Conservation (phyloP, 2,888 invertebrate species). For the Aelia acuminata region DNA sequence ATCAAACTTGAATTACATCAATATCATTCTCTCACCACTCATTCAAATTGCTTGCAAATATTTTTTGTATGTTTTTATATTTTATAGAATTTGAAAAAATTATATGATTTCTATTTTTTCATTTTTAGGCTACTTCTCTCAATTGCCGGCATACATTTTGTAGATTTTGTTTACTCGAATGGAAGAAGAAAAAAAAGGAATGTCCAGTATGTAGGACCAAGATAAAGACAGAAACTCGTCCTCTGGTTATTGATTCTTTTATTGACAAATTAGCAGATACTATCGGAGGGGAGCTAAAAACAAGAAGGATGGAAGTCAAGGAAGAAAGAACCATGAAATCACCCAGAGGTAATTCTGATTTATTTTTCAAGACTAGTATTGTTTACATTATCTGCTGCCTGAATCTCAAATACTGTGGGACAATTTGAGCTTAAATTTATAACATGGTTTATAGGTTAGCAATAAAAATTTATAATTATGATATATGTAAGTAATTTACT, state of each 20-base stretch:
- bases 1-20: no score
- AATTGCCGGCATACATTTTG: slow-evolving; percentile 85
- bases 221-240: slow-evolving; percentile 73
- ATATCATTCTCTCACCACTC: no score
- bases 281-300: slow-evolving; percentile 75
- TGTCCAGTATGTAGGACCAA: slow-evolving; percentile 79
- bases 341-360: background rate
- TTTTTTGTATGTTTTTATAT: no score
- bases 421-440: no score
- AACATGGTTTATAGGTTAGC: no score
- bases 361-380: no score
- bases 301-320: slow-evolving; percentile 73
- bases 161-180: slow-evolving; percentile 78
- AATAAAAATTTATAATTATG: no score
- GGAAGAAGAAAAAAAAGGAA: slow-evolving; percentile 79
- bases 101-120: slow-evolving; percentile 14
- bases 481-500: no score
- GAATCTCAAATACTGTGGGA: no score
- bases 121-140: slow-evolving; percentile 74
- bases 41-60: no score
- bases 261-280: slow-evolving; percentile 80
- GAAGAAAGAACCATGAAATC: slow-evolving; percentile 69
- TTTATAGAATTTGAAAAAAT: no score
- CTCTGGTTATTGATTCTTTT: slow-evolving; percentile 80
- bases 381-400: no score